Conservation (phyloP, 2,888 invertebrate genomes). For the Leptothorax acervorum region DNA sequence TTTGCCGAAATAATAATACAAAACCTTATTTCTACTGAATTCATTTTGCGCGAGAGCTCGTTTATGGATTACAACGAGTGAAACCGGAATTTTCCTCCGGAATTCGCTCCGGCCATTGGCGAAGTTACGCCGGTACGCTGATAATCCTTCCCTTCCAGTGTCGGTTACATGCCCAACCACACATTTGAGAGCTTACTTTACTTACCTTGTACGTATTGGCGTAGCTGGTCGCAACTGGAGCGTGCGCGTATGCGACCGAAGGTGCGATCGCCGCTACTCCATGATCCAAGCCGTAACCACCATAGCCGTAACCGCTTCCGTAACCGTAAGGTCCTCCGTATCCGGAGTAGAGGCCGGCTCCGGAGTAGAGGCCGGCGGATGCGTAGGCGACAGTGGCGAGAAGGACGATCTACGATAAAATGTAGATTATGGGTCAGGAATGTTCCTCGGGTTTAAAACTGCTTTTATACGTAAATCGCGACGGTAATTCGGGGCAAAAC, state of each 20-base stretch:
- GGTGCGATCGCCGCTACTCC: slow-evolving; percentile 70
- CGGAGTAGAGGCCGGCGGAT: slow-evolving; percentile 78
- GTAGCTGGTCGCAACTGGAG: slow-evolving; percentile 80
- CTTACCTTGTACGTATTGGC: slow-evolving; percentile 82
- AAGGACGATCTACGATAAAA: slow-evolving; percentile 86
- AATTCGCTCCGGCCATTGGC: not conserved
- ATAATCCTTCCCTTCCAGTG: slow-evolving; percentile 32
- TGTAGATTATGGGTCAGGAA: not conserved
- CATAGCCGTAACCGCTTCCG: slow-evolving; percentile 73
- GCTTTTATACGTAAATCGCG: not conserved
- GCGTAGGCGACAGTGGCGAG: slow-evolving; percentile 83
- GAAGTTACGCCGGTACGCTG: not conserved
- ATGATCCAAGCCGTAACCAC: slow-evolving; percentile 71
- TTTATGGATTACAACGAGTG: slow-evolving; percentile 1
- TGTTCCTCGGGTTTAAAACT: not conserved
- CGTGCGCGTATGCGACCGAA: slow-evolving; percentile 71
- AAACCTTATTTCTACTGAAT: slow-evolving; percentile 24
- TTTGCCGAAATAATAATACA: slow-evolving; percentile 3
- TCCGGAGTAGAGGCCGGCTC: slow-evolving; percentile 72
- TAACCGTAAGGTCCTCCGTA: slow-evolving; percentile 73
- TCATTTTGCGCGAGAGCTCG: slow-evolving; percentile 32
- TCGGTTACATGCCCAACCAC: not conserved
- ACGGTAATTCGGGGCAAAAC: not conserved
- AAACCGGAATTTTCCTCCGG: not conserved
- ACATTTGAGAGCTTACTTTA: slow-evolving; percentile 71